These are phyloP conservation scores for Drosophila formosana DNA, from an alignment of 2,888 invertebrate species.

Conservation along the genomic window DNA sequence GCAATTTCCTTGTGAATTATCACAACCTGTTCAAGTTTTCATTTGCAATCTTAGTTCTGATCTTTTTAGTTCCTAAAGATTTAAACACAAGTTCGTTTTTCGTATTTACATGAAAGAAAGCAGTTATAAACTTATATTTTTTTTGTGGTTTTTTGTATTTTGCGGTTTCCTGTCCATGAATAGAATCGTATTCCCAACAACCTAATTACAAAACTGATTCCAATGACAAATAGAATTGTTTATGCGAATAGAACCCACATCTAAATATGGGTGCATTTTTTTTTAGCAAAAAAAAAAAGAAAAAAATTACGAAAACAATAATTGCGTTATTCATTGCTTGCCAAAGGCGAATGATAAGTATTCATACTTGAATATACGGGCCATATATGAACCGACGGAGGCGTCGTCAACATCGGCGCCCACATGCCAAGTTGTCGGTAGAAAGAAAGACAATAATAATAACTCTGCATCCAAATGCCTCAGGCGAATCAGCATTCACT, in stretches of 20 bases:
- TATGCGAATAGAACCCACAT: conserved; percentile 12
- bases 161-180: conserved; percentile 1
- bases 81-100: not conserved
- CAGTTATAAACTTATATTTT: not conserved
- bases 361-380: conserved; percentile 51
- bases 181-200: not conserved
- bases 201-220: conserved; percentile 9
- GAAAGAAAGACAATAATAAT: conserved; percentile 33
- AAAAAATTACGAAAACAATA: conserved; percentile 62
- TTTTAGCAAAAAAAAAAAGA: not conserved
- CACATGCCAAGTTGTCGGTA: conserved; percentile 51
- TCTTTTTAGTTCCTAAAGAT: not conserved
- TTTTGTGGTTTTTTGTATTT: conserved; percentile 3
- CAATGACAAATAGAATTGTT: conserved; percentile 25
- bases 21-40: conserved; percentile 10
- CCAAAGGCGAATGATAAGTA: conserved; percentile 61
- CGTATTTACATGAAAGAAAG: not conserved
- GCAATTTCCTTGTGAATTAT: conserved; percentile 8
- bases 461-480: conserved; percentile 40
- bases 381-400: conserved; percentile 59
- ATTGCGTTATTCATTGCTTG: conserved; percentile 60
- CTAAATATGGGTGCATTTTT: conserved; percentile 40
- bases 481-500: conserved; percentile 8
- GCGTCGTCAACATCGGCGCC: conserved; percentile 49
- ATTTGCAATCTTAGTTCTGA: not conserved